Base-by-base conservation (phyloP, 2,888 invertebrate genomes). In the Galerucella pusilla region DNA sequence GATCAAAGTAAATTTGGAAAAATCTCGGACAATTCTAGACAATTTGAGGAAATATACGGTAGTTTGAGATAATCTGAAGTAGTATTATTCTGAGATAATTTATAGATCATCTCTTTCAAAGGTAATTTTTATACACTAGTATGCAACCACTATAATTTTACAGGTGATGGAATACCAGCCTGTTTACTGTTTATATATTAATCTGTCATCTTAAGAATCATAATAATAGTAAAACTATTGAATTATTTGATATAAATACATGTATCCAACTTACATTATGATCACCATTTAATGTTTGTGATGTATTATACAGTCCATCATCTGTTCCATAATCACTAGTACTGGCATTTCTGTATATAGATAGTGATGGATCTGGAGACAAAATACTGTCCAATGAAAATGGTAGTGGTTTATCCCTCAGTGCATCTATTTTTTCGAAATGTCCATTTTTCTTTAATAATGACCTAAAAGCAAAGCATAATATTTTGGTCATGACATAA, bases 291-390 rank as follows among this genome's bases (percentile, higher is more conserved):
- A 63, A 35, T 35, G n/a, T 49, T 52, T 20, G 14, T 45, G 59
- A 45, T 25, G 20, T 69, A 57, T 70, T 65, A n/a, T 65, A 69
- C 16, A 54, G 16, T 16, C 59, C 75, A 59, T 79, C 80, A 63
- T 81, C 78, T 10, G 79, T 78, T 61, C 80, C 80, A 79, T 82
- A 82, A 75, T 80, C 82, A 74, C 81, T 81, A 57, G 78, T 78
- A 35, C 69, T 71, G 11, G 79, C 75, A 69, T 75, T 78, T 70
- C 77, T 77, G 28, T 75, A 78, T 57, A 78, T 67, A 46, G 52
- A 67, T 28, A 77, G 54, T 16, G 70, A 65, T 9, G 77, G 71
- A 68, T 79, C 74, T 65, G 79, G 68, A 74, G 65, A 76, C 6
- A 63, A 63, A 10, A 28, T 61, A 14, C 74, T 77, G 64, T 79